These are phyloP conservation scores for Sminthurinus aureus DNA, from an alignment of 2,888 invertebrate species.

Conservation along the genomic window DNA sequence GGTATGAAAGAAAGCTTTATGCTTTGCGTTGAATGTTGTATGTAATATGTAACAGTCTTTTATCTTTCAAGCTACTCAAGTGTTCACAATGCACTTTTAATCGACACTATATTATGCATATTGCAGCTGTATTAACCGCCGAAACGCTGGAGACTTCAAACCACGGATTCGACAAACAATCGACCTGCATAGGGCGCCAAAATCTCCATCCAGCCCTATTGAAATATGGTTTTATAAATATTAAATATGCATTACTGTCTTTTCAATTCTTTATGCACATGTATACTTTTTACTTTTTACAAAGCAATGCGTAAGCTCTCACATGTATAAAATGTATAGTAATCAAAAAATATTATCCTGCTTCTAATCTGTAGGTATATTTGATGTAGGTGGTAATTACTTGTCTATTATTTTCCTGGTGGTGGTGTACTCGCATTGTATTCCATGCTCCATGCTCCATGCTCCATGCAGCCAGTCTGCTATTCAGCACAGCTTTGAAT, in stretches of 20 bases:
- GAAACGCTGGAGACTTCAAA: too few relatives aligned
- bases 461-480: background rate
- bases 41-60: too few relatives aligned
- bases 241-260: background rate
- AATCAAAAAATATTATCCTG: background rate
- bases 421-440: constrained; percentile 3
- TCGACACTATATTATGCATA: too few relatives aligned
- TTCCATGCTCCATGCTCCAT: background rate
- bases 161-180: too few relatives aligned
- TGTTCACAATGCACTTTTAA: too few relatives aligned
- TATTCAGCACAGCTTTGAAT: background rate
- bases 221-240: background rate
- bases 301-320: background rate
- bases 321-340: constrained; percentile 21
- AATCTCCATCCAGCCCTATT: background rate
- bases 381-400: constrained; percentile 34
- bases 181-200: too few relatives aligned
- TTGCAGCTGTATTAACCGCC: too few relatives aligned
- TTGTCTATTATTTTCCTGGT: constrained; percentile 15
- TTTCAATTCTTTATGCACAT: background rate
- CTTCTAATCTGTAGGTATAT: constrained; percentile 12
- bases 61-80: too few relatives aligned
- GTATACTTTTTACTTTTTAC: background rate
- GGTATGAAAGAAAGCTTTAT: too few relatives aligned
- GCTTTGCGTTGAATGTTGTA: too few relatives aligned